Base-by-base conservation (phyloP, 1,140 invertebrate species). In the Agrypnia vestita region DNA sequence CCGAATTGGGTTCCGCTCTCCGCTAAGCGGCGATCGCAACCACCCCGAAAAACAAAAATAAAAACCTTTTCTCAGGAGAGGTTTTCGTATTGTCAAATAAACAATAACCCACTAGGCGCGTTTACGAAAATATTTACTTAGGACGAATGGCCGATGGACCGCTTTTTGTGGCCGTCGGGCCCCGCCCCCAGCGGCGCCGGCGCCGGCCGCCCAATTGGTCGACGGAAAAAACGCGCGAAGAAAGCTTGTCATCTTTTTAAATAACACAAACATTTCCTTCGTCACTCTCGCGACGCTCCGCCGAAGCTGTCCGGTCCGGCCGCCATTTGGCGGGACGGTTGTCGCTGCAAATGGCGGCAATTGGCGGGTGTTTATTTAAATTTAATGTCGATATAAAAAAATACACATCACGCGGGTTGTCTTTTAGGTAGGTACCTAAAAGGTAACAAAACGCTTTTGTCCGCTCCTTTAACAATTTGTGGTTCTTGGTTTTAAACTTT, bases 201-300 rank as follows among this genome's bases (percentile, higher is more conserved):
- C 61, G 61, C 61, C 61, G n/a, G 35, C 0, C 8, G 4, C 7
- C 19, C 13, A 47, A 69, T 69, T 47, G 64, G 15, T 35, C 21
- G n/a, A 17, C n/a, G 44, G 46, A 47, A 69, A 69, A 64, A 71
- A 47, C 9, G 15, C 19, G 35, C 62, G 35, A 71, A 71, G 67
- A 71, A 71, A 55, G 71, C 71, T 35, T 73, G 71, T 73, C 71
- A 73, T 73, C 71, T 1, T 73, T 73, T 73, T 55, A 73, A 73
- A 73, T 73, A 73, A 73, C 71, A 73, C 25, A 53, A 73, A 73
- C 53, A 53, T 73, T 55, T 55, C 35, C 46, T 21, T 71, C 43
- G 62, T 67, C 43, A 67, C 43, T 9, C 7, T 11, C 9, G 15
- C 6, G 55, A 59, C 11, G 55, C 21, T 59, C 21, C 55, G 15